These are phyloP conservation scores for Ammodytes marinus DNA, from an alignment of 2,113 vertebrate species.

Conservation along the genomic window DNA sequence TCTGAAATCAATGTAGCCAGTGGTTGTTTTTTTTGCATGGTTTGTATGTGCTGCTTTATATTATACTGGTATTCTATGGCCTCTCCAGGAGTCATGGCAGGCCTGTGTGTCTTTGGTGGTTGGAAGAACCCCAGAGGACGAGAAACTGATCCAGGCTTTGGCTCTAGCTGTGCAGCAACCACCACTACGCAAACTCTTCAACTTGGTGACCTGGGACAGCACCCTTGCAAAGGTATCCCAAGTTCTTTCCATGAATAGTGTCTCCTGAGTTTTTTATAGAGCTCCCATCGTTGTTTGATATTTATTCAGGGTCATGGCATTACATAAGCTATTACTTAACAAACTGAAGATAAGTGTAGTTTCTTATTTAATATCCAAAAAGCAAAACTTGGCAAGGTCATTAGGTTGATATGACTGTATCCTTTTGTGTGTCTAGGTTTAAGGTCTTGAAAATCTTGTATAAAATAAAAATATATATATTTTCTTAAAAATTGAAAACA, in stretches of 20 bases:
- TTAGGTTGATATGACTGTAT: not conserved
- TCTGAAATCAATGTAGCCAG: not conserved
- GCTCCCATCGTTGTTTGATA: not conserved
- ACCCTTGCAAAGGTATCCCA: conserved; percentile 84
- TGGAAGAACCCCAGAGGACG: conserved; percentile 82
- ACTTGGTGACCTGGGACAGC: conserved; percentile 76
- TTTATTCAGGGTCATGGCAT: not conserved
- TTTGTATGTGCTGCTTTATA: not conserved
- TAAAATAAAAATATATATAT: not conserved
- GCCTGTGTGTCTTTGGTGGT: conserved; percentile 85
- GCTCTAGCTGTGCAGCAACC: conserved; percentile 83
- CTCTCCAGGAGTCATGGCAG: conserved; percentile 87
- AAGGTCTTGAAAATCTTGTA: not conserved
- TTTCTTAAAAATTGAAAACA: no score
- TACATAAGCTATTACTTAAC: not conserved
- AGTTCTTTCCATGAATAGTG: not conserved
- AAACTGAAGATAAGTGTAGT: not conserved
- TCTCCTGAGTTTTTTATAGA: not conserved
- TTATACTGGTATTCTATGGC: not conserved
- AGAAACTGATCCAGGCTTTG: conserved; percentile 81
- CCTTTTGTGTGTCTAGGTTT: not conserved
- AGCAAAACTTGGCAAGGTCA: not conserved
- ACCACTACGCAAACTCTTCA: conserved; percentile 88
- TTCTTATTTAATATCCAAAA: not conserved
- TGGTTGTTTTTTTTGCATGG: not conserved